Evolutionary conservation across 1,140 invertebrate genomes (phyloP).

Genomic region (Papilio glaucus): DNA sequence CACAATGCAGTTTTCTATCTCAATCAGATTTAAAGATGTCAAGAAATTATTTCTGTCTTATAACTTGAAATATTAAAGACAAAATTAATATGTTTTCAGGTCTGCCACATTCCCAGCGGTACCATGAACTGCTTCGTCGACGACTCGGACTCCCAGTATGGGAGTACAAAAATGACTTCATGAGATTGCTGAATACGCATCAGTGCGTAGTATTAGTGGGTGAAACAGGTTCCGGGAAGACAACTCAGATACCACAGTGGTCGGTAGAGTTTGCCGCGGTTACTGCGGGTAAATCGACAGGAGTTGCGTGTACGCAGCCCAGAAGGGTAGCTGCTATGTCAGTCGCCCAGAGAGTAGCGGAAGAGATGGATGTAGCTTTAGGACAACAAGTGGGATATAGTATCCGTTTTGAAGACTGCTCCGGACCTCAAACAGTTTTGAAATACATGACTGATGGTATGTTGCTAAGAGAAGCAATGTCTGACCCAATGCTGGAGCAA

Average conservation of each 20-base stretch:
- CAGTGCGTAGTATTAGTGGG: constrained; percentile 97
- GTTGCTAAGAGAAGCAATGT: constrained; percentile 99
- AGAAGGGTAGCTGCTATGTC: constrained; percentile 99
- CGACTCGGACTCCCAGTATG: constrained; percentile 97
- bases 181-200: constrained; percentile 94
- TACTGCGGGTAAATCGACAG: constrained; percentile 84
- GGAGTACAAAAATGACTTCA: constrained; percentile 98
- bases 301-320: constrained; percentile 98
- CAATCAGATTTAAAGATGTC: too few relatives aligned
- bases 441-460: constrained; percentile 99
- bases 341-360: constrained; percentile 98
- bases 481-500: constrained; percentile 97
- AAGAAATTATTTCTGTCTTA: too few relatives aligned
- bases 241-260: constrained; percentile 95
- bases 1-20: too few relatives aligned
- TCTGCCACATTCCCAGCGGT: constrained; percentile 91
- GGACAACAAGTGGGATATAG: constrained; percentile 96
- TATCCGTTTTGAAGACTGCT: constrained; percentile 99
- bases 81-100: constrained; percentile 64
- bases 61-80: not conserved
- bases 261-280: constrained; percentile 80
- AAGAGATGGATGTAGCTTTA: constrained; percentile 99
- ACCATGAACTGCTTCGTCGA: constrained; percentile 94
- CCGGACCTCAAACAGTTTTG: constrained; percentile 95
- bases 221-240: constrained; percentile 98